Conservation (phyloP, 2,888 invertebrate species). For the Cerastis rubricosa region DNA sequence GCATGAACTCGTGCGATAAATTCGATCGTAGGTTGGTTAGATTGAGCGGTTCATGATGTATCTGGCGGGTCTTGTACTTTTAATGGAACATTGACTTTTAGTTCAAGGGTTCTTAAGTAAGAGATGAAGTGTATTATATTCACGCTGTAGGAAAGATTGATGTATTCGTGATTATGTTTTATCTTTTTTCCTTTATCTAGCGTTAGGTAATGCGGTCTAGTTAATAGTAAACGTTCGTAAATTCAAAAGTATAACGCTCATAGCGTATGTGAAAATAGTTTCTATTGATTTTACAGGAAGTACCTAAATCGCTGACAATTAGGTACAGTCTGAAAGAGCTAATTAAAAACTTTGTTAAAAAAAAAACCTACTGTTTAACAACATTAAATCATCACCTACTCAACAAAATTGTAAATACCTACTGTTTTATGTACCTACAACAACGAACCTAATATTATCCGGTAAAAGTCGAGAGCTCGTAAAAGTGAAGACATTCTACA, state of each 20-base stretch:
- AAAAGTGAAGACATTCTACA: constrained; percentile 32
- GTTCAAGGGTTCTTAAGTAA: constrained; percentile 8
- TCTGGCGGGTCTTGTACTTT: constrained; percentile 14
- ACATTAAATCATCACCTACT: not conserved
- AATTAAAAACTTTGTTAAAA: not conserved
- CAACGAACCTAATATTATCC: constrained; percentile 3
- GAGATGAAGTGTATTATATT: not conserved
- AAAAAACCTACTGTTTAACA: not conserved
- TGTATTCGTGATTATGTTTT: not conserved
- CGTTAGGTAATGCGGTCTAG: not conserved
- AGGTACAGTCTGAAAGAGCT: not conserved
- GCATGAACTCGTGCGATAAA: constrained; percentile 58
- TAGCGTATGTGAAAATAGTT: not conserved
- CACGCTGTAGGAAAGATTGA: not conserved
- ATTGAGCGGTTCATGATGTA: constrained; percentile 40
- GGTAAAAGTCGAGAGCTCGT: constrained; percentile 15
- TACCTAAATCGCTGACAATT: not conserved
- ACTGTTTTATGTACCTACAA: not conserved
- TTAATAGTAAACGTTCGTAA: not conserved
- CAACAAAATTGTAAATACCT: not conserved
- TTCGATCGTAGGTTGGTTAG: constrained; percentile 39
- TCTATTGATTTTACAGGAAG: not conserved
- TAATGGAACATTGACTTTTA: constrained; percentile 5
- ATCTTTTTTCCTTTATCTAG: not conserved
- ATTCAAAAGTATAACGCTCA: not conserved